These are phyloP conservation scores for Platalea minor DNA, from an alignment of 2,797 vertebrate species.

Conservation along the genomic window DNA sequence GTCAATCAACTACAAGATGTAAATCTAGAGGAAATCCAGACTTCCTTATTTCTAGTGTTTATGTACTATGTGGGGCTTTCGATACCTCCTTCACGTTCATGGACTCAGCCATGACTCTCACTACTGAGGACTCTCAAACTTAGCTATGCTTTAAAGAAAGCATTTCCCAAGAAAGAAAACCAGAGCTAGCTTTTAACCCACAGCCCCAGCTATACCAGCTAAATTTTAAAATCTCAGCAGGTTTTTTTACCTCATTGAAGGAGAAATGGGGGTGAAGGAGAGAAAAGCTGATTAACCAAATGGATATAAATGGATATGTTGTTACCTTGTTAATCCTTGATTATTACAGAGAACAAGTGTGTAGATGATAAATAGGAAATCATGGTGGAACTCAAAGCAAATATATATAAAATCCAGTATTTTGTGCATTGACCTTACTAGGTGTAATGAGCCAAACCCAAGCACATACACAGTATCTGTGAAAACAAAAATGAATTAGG, in stretches of 20 bases:
- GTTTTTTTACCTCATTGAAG: background rate
- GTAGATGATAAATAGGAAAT: background rate
- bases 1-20: background rate
- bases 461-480: background rate
- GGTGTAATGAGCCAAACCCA: background rate
- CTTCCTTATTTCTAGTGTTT: background rate
- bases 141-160: background rate
- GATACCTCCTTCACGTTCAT: rapidly evolving
- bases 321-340: background rate
- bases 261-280: background rate
- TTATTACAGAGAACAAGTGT: background rate
- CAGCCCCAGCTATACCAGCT: background rate
- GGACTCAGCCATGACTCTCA: background rate
- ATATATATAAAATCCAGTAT: background rate
- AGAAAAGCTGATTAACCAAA: background rate
- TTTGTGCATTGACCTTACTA: background rate
- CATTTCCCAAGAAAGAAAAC: background rate
- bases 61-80: rapidly evolving
- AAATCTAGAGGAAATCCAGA: background rate
- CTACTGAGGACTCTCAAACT: background rate
- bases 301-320: background rate
- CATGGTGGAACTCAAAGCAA: background rate
- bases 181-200: background rate
- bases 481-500: background rate
- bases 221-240: background rate